Conservation (phyloP, 2,113 vertebrate species). For the Sander lucioperca region DNA sequence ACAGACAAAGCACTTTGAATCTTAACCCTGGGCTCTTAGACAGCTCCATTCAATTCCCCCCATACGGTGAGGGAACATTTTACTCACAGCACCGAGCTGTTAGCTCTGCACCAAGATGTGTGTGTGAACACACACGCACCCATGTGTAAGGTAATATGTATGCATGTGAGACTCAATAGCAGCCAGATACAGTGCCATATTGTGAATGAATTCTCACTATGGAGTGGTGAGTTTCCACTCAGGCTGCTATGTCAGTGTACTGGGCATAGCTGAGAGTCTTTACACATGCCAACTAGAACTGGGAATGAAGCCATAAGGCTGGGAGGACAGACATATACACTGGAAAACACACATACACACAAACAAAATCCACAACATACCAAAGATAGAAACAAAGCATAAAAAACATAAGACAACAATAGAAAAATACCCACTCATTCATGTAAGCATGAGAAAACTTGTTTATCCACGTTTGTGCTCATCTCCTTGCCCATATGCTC, state of each 20-base stretch:
- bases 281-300: slow-evolving; percentile 66
- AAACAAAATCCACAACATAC: slow-evolving; percentile 12
- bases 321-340: slow-evolving; percentile 41
- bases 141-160: slow-evolving; percentile 19
- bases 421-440: slow-evolving; percentile 48
- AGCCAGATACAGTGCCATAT: slow-evolving; percentile 61
- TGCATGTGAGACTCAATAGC: slow-evolving; percentile 40
- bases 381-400: slow-evolving; percentile 29
- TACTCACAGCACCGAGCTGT: slow-evolving; percentile 22
- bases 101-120: slow-evolving; percentile 11
- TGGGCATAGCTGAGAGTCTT: slow-evolving; percentile 42
- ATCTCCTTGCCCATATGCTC: slow-evolving; percentile 47
- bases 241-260: slow-evolving; percentile 44
- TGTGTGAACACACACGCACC: slow-evolving; percentile 24
- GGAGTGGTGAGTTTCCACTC: slow-evolving; percentile 60
- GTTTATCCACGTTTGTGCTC: slow-evolving; percentile 54
- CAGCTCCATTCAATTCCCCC: slow-evolving; percentile 40
- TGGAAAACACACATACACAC: slow-evolving; percentile 21
- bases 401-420: slow-evolving; percentile 18
- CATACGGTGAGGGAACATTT: slow-evolving; percentile 39
- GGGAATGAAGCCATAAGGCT: slow-evolving; percentile 62
- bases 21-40: slow-evolving; percentile 48
- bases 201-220: slow-evolving; percentile 73
- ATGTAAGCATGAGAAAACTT: slow-evolving; percentile 48
- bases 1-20: slow-evolving; percentile 63